phyloP scores from a whole-genome alignment of 1,140 invertebrate genomes.

The Neodiprion virginianus region DNA sequence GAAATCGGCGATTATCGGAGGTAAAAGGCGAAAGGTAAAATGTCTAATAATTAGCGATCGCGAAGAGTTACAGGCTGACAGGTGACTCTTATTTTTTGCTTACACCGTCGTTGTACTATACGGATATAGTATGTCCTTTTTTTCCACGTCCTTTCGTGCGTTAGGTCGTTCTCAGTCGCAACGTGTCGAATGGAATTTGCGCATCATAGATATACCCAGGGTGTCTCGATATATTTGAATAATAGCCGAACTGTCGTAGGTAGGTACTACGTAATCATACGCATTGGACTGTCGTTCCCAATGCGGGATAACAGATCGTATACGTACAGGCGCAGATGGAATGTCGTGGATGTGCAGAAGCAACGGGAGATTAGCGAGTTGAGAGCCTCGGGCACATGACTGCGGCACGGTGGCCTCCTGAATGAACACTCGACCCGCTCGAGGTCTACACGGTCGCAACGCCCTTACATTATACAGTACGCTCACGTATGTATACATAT shows the following conservation, averaged over 20 bases:
- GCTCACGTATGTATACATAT: not conserved
- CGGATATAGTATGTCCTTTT: too few relatives aligned
- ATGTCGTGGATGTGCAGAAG: not conserved
- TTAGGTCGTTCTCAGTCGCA: not conserved
- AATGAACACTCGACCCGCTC: slow-evolving; percentile 44
- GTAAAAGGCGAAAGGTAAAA: too few relatives aligned
- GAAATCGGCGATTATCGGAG: too few relatives aligned
- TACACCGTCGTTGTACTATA: too few relatives aligned
- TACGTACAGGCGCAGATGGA: slow-evolving; percentile 34
- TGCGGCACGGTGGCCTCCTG: slow-evolving; percentile 40
- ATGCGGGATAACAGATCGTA: slow-evolving; percentile 1
- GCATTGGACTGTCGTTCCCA: too few relatives aligned
- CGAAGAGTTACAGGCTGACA: too few relatives aligned
- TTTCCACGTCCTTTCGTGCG: too few relatives aligned
- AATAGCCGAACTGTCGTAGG: too few relatives aligned
- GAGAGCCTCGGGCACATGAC: slow-evolving; percentile 57
- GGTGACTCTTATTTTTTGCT: too few relatives aligned
- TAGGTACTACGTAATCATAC: too few relatives aligned
- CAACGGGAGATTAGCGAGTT: slow-evolving; percentile 38
- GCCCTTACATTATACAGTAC: not conserved
- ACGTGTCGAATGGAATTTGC: not conserved
- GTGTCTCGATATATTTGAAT: too few relatives aligned
- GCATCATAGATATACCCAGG: not conserved
- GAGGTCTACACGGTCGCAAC: not conserved
- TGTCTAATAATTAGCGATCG: too few relatives aligned